Percentiles rank a stretch among this genome's conserved stretches.
phyloP scores from a whole-genome alignment of 2,797 vertebrate species.

The Megaceryle alcyon region DNA sequence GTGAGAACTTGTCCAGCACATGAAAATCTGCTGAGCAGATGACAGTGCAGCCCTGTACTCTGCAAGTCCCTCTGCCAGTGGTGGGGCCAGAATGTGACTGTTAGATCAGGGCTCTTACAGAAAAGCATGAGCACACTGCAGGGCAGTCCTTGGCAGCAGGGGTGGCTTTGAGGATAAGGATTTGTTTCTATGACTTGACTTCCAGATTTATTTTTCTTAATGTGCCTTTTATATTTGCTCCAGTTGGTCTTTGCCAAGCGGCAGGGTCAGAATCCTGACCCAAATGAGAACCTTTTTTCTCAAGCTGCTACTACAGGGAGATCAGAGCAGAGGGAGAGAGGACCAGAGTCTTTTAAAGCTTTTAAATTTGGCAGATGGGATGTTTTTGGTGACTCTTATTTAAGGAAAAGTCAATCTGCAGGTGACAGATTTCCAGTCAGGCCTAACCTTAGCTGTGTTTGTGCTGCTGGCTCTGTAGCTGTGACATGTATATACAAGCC shows the following conservation, averaged over 20 bases:
- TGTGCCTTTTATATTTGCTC: not conserved
- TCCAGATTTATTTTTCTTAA: not conserved
- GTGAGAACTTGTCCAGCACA: not conserved
- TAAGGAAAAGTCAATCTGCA: not conserved
- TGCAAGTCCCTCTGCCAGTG: not conserved
- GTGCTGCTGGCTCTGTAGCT: not conserved
- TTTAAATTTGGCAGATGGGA: not conserved
- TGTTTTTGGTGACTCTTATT: not conserved
- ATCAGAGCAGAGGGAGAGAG: not conserved
- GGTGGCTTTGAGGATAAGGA: not conserved
- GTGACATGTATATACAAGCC: not conserved
- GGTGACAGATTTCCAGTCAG: not conserved
- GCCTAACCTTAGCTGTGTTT: not conserved
- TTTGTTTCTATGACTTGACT: not conserved
- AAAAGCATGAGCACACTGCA: not conserved
- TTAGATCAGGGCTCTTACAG: not conserved
- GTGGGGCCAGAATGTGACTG: not conserved
- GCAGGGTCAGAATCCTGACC: not conserved
- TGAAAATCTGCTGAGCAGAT: not conserved
- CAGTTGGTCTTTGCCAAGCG: not conserved
- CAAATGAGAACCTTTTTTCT: not conserved
- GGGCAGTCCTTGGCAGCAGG: not conserved
- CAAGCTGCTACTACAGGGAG: not conserved
- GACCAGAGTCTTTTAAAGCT: not conserved
- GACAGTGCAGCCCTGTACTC: not conserved